Percentiles rank a stretch among this genome's conserved stretches.
Evolutionary conservation across 2,888 invertebrate genomes (phyloP).

Genomic region (Erannis defoliaria): DNA sequence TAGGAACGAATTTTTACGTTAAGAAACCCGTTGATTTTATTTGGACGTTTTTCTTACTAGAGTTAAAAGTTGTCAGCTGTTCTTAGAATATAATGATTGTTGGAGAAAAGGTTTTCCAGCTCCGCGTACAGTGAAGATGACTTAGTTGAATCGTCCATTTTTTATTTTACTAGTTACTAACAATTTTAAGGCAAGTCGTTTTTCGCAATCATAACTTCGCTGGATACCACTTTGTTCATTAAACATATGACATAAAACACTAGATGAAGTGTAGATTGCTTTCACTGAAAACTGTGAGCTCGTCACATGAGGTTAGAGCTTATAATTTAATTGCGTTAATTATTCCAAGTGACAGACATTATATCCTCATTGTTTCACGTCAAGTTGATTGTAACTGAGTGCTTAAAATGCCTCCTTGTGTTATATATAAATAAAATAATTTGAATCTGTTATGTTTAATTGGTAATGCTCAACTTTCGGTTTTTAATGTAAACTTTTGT

Average conservation of each 20-base stretch:
- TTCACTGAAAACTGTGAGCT: slow-evolving; percentile 37
- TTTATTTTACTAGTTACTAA: too few relatives aligned
- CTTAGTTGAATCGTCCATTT: too few relatives aligned
- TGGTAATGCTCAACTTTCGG: too few relatives aligned
- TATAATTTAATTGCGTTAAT: slow-evolving; percentile 41
- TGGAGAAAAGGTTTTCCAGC: background rate
- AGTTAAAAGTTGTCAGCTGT: slow-evolving; percentile 4
- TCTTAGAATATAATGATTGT: background rate
- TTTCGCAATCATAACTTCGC: background rate
- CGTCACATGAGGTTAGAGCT: slow-evolving; percentile 37
- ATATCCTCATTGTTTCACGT: slow-evolving; percentile 40
- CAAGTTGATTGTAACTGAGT: slow-evolving; percentile 27
- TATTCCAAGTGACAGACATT: slow-evolving; percentile 42
- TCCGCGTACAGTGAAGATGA: too few relatives aligned
- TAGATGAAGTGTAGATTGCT: slow-evolving; percentile 13
- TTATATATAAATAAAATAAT: too few relatives aligned
- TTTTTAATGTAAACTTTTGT: too few relatives aligned
- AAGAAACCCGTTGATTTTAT: slow-evolving; percentile 34
- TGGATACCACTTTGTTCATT: background rate
- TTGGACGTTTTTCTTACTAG: slow-evolving; percentile 14
- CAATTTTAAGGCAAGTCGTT: too few relatives aligned
- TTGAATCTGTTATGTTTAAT: too few relatives aligned
- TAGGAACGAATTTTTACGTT: slow-evolving; percentile 27
- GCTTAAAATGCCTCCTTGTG: too few relatives aligned
- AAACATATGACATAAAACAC: background rate